Evolutionary conservation across 2,797 vertebrate species (phyloP).

Genomic region (Melopsittacus undulatus): DNA sequence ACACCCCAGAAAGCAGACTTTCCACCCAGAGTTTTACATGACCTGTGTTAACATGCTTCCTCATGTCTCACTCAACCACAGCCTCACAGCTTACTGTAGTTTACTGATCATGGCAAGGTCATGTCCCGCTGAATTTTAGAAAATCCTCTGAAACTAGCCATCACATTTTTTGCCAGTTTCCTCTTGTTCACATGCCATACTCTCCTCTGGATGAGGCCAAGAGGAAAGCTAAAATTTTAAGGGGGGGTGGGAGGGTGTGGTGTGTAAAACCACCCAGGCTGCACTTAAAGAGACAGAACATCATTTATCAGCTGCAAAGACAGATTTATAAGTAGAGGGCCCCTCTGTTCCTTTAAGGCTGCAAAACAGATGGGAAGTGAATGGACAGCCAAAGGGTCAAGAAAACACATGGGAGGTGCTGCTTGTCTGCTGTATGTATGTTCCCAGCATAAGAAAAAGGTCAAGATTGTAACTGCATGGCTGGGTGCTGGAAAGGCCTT

Average conservation of each 20-base stretch:
- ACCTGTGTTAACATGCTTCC: not conserved
- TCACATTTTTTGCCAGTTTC: constrained; percentile 32
- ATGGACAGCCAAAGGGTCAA: constrained; percentile 80
- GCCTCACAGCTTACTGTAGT: not conserved
- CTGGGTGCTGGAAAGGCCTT: constrained; percentile 78
- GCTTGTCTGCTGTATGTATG: constrained; percentile 70
- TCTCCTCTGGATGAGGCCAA: constrained; percentile 37
- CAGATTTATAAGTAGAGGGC: constrained; percentile 81
- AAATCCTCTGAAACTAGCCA: constrained; percentile 18
- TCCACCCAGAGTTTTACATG: not conserved
- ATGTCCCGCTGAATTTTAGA: not conserved
- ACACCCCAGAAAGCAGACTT: not conserved
- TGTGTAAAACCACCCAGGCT: constrained; percentile 78
- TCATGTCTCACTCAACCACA: not conserved
- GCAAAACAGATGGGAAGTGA: constrained; percentile 83
- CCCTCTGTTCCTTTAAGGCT: constrained; percentile 76
- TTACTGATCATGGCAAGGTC: constrained; percentile 17
- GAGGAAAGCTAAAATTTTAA: too few species aligned
- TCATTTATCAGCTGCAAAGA: constrained; percentile 78
- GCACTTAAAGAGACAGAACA: constrained; percentile 69
- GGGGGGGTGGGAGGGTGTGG: too few species aligned
- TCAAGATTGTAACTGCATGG: constrained; percentile 82
- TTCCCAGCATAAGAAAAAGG: constrained; percentile 78
- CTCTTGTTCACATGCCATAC: constrained; percentile 48
- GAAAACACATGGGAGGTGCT: constrained; percentile 78